Conservation (phyloP, 2,797 vertebrate species). For the Danio tinwini region DNA sequence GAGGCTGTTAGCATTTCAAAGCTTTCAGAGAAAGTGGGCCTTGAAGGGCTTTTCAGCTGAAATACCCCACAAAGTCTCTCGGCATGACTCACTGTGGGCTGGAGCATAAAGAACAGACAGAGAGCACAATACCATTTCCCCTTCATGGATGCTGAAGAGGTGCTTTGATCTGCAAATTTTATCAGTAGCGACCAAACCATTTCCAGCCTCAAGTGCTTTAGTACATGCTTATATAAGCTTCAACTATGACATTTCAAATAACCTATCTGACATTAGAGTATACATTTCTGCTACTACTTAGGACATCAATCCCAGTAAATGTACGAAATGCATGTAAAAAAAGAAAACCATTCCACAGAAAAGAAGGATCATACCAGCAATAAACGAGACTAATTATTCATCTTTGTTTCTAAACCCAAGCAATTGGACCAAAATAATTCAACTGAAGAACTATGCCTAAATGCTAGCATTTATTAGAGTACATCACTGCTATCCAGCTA, state of each 20-base stretch:
- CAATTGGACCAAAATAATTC: no score
- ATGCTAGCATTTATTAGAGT: no score
- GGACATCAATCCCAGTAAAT: no score
- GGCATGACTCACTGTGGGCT: constrained; percentile 41
- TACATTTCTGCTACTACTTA: background rate
- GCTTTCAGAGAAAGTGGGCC: constrained; percentile 47
- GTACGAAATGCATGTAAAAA: no score
- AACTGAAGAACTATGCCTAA: no score
- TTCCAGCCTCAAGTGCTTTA: constrained; percentile 33
- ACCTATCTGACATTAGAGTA: background rate
- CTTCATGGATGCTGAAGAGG: constrained; percentile 31
- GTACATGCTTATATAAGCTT: background rate
- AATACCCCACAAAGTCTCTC: constrained; percentile 27
- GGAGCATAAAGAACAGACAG: constrained; percentile 4
- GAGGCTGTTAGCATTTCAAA: constrained; percentile 67
- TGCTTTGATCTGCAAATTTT: constrained; percentile 46
- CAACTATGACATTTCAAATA: background rate
- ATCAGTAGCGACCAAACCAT: constrained; percentile 30
- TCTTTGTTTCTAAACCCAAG: no score
- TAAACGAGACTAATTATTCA: no score
- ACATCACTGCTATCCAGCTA: no score
- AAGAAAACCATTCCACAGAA: no score
- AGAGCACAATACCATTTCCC: constrained; percentile 28
- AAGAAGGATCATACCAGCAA: no score
- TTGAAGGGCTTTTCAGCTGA: constrained; percentile 52